Percentiles rank a stretch among this genome's conserved stretches.
Evolutionary conservation across 2,797 vertebrate genomes (phyloP).

Genomic region (Rousettus madagascariensis): DNA sequence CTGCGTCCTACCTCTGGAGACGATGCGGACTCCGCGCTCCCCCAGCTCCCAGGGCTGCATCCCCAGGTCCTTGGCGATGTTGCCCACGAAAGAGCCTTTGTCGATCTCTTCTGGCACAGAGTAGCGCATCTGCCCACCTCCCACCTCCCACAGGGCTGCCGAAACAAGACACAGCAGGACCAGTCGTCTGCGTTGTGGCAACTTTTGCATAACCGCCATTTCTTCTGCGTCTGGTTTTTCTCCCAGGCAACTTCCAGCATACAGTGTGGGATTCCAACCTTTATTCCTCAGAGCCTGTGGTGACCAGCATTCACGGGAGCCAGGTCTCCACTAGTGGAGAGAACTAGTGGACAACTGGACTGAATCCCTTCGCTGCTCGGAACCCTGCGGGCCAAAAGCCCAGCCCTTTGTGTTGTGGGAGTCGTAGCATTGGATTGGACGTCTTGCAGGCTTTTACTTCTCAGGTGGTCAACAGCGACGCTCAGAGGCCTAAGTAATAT

Average conservation of each 20-base stretch:
- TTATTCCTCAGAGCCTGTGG: neutral
- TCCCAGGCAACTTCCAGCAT: neutral
- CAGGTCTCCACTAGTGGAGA: neutral
- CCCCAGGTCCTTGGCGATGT: conserved; percentile 88
- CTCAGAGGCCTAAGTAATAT: conserved; percentile 77
- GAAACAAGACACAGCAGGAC: conserved; percentile 44
- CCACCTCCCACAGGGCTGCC: conserved; percentile 25
- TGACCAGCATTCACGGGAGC: neutral
- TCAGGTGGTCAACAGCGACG: conserved; percentile 81
- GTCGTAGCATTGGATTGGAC: neutral
- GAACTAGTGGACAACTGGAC: neutral
- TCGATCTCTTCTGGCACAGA: conserved; percentile 89
- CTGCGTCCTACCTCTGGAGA: conserved; percentile 76
- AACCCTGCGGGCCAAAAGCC: neutral
- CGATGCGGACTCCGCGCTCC: conserved; percentile 76
- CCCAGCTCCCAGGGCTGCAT: conserved; percentile 51
- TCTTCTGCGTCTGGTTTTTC: neutral
- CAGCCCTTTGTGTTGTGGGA: neutral
- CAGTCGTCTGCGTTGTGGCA: neutral
- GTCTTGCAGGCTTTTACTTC: conserved; percentile 1
- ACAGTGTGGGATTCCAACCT: neutral
- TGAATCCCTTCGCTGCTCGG: neutral
- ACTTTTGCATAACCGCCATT: conserved; percentile 51
- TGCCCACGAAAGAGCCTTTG: conserved; percentile 88
- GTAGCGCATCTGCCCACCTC: conserved; percentile 87